Percentiles rank a stretch among this genome's conserved stretches.
phyloP scores from a whole-genome alignment of 2,113 vertebrate species.

The Eolophus roseicapilla region DNA sequence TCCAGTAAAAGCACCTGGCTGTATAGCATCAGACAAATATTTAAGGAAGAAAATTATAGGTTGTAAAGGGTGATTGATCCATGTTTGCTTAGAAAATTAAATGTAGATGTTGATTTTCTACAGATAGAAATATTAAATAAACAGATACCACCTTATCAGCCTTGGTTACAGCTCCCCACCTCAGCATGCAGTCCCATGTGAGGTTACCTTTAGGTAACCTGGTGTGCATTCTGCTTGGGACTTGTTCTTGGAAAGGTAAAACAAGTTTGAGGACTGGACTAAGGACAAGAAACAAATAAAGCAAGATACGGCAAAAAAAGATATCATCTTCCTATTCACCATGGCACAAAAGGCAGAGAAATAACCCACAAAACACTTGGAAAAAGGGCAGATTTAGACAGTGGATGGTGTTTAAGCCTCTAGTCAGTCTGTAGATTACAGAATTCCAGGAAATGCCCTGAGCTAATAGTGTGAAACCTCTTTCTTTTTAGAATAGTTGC shows the following conservation, averaged over 20 bases:
- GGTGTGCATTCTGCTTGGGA: not conserved
- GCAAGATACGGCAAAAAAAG: not conserved
- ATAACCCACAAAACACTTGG: not conserved
- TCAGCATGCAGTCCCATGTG: fast-evolving
- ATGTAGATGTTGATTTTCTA: not conserved
- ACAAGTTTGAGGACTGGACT: not conserved
- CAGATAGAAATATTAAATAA: not conserved
- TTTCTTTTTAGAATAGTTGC: not conserved
- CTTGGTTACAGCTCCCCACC: not conserved
- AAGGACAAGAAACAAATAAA: not conserved
- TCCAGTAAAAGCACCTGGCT: not conserved
- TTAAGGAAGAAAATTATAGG: constrained; percentile 21
- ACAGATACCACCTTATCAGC: not conserved
- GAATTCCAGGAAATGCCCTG: not conserved
- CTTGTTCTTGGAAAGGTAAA: not conserved
- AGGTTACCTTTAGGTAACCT: not conserved
- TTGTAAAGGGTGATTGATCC: not conserved
- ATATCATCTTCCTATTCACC: not conserved
- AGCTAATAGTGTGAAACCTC: not conserved
- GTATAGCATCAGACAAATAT: not conserved
- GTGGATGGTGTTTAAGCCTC: not conserved
- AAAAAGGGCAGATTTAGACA: not conserved
- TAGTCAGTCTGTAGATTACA: not conserved
- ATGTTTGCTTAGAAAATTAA: not conserved
- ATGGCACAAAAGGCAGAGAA: not conserved